phyloP scores from a whole-genome alignment of 2,888 invertebrate species.

The Lycaena phlaeas region DNA sequence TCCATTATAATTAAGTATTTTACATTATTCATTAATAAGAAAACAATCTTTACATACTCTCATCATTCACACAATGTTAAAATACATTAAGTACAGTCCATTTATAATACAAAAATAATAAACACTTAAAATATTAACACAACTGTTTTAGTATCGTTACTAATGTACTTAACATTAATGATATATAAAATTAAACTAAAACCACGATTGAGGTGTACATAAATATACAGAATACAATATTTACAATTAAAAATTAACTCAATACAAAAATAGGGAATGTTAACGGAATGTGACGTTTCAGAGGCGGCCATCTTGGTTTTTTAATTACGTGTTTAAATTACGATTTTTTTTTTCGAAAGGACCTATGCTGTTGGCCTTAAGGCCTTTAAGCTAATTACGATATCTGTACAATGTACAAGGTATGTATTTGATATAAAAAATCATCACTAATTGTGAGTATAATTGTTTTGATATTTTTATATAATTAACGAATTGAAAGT shows the following conservation, averaged over 20 bases:
- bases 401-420: too few species aligned
- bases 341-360: too few species aligned
- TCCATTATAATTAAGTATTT: constrained; percentile 37
- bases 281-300: neutral
- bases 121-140: constrained; percentile 39
- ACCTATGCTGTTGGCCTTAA: too few species aligned
- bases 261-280: constrained; percentile 36
- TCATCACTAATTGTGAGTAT: too few species aligned
- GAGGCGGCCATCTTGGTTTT: neutral
- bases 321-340: too few species aligned
- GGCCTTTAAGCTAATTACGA: too few species aligned
- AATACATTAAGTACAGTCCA: constrained; percentile 58
- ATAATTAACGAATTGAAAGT: too few species aligned
- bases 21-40: constrained; percentile 30
- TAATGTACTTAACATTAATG: constrained; percentile 14
- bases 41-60: constrained; percentile 29
- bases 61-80: constrained; percentile 28
- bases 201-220: constrained; percentile 35
- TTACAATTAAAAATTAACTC: constrained; percentile 42
- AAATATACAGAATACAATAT: constrained; percentile 57
- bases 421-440: too few species aligned
- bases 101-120: constrained; percentile 55
- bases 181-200: constrained; percentile 30
- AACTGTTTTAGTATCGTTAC: constrained; percentile 13
- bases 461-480: too few species aligned